A percentile compares a stretch with the other conserved stretches of the same genome.
phyloP scores from a whole-genome alignment of 2,797 vertebrate genomes.

The Anabacerthia variegaticeps region DNA sequence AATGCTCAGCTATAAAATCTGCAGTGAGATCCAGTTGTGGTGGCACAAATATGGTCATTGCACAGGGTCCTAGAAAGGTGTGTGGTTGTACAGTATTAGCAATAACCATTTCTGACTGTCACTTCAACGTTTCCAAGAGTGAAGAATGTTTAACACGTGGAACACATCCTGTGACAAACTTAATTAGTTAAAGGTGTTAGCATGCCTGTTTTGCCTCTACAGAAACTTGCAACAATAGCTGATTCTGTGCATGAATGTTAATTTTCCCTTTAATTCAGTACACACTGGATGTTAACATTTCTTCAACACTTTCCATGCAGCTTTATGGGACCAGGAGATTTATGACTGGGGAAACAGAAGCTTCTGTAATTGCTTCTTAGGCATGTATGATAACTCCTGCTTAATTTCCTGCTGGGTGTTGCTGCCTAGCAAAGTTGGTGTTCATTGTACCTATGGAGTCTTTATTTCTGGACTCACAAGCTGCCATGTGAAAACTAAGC shows the following conservation, averaged over 20 bases:
- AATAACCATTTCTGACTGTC: neutral
- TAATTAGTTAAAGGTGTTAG: neutral
- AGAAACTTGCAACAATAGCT: neutral
- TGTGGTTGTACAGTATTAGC: neutral
- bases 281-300: neutral
- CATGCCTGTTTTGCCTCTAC: neutral
- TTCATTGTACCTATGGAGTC: neutral
- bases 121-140: neutral
- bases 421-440: neutral
- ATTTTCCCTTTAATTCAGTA: conserved; percentile 10
- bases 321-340: conserved; percentile 13
- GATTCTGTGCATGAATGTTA: neutral
- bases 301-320: neutral
- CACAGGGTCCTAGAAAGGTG: neutral
- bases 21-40: neutral
- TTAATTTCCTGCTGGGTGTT: conserved; percentile 49
- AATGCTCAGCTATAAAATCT: neutral
- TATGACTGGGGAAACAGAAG: conserved; percentile 25
- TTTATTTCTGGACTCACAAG: neutral
- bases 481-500: neutral
- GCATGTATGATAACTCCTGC: conserved; percentile 24
- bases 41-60: neutral
- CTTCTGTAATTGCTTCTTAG: conserved; percentile 38
- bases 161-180: neutral
- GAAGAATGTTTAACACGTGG: neutral